Conservation (phyloP, 2,113 vertebrate species). For the Tyto alba region DNA sequence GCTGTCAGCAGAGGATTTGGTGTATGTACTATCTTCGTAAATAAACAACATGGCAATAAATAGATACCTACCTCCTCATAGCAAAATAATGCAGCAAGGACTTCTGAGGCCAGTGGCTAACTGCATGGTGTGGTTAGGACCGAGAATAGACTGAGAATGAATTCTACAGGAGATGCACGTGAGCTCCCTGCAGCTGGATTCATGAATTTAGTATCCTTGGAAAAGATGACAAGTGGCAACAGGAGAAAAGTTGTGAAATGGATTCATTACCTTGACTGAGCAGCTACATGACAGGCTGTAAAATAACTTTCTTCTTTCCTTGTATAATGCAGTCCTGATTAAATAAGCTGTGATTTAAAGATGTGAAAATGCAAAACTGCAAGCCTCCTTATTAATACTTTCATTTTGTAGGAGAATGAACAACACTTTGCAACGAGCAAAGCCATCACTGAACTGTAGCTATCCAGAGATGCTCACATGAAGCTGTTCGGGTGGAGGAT, state of each 20-base stretch:
- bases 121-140: not conserved
- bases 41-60: not conserved
- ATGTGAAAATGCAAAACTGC: not conserved
- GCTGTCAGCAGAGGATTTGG: not conserved
- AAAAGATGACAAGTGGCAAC: not conserved
- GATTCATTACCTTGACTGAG: not conserved
- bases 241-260: not conserved
- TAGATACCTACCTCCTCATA: too few species aligned
- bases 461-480: not conserved
- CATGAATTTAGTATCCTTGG: not conserved
- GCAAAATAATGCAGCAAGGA: too few species aligned
- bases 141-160: not conserved
- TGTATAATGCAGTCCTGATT: not conserved
- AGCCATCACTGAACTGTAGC: not conserved
- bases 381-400: not conserved
- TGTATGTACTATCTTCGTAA: not conserved
- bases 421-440: not conserved
- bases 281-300: not conserved
- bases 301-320: not conserved
- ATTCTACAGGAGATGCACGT: not conserved
- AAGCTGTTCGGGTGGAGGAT: not conserved
- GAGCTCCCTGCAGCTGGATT: not conserved
- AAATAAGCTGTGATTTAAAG: not conserved
- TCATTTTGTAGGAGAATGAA: not conserved
- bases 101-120: accelerated